These are phyloP conservation scores for Frieseomelitta varia DNA, from an alignment of 1,140 invertebrate species.

Conservation along the genomic window DNA sequence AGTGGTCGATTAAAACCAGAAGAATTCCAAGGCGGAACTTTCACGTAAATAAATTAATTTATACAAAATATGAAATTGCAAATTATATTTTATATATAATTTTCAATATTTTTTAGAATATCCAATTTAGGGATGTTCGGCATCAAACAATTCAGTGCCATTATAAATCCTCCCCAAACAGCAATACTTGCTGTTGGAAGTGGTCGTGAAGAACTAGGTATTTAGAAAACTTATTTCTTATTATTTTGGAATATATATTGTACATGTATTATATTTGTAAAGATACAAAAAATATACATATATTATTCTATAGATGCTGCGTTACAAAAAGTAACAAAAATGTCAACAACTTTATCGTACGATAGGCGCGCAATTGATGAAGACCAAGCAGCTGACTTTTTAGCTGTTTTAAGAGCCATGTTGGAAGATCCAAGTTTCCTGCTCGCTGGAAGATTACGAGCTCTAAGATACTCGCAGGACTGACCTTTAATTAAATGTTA, in stretches of 20 bases:
- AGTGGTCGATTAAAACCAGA: constrained; percentile 96
- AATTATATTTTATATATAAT: background rate
- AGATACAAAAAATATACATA: background rate
- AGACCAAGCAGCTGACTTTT: constrained; percentile 85
- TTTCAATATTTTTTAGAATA: constrained; percentile 83
- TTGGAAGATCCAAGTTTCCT: constrained; percentile 84
- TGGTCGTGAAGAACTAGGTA: constrained; percentile 73
- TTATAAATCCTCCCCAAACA: constrained; percentile 83
- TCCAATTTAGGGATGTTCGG: constrained; percentile 99
- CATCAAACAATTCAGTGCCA: constrained; percentile 91
- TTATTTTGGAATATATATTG: background rate
- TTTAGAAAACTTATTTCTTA: background rate
- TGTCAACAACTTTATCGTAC: constrained; percentile 86
- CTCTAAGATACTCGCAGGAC: constrained; percentile 62
- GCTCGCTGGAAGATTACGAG: constrained; percentile 68
- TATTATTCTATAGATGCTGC: constrained; percentile 67
- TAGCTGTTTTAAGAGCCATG: constrained; percentile 83
- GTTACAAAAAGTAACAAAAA: constrained; percentile 71
- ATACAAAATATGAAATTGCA: background rate
- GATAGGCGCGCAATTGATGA: constrained; percentile 87
- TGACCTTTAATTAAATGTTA: constrained; percentile 33
- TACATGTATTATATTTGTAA: background rate
- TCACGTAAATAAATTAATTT: constrained; percentile 72
- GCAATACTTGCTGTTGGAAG: constrained; percentile 90
- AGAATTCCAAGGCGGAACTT: constrained; percentile 96